Percentiles rank a stretch among this genome's conserved stretches.
Evolutionary conservation across 2,888 invertebrate species (phyloP).

Genomic region (Leucania comma): DNA sequence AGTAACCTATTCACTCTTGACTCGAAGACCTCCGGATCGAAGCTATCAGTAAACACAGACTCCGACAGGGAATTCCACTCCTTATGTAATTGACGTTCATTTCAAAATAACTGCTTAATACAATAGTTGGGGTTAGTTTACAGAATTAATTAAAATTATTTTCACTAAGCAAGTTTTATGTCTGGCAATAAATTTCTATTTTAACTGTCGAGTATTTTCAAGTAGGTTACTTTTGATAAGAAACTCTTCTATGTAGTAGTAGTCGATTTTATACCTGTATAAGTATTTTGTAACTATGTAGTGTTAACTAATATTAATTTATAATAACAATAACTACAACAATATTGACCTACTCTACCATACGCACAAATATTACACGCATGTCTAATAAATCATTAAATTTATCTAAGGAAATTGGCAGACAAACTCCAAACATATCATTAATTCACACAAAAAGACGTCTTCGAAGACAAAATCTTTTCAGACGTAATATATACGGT

Average conservation of each 20-base stretch:
- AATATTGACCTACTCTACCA: neutral
- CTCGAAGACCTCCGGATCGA: no score
- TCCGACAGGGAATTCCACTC: no score
- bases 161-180: conserved; percentile 16
- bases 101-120: neutral
- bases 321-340: neutral
- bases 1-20: no score
- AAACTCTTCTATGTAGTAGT: neutral
- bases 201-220: conserved; percentile 19
- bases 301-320: neutral
- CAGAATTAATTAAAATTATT: conserved; percentile 21
- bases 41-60: no score
- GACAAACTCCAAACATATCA: neutral
- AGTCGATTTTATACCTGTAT: conserved; percentile 13
- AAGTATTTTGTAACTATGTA: neutral
- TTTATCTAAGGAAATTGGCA: neutral
- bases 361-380: neutral
- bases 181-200: conserved; percentile 24
- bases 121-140: conserved; percentile 7
- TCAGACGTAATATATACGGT: no score
- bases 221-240: conserved; percentile 55
- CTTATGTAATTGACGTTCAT: no score
- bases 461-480: neutral
- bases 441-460: neutral
- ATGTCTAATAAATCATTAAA: neutral